Base-by-base conservation (phyloP, 2,888 invertebrate species). In the Autographa gamma region DNA sequence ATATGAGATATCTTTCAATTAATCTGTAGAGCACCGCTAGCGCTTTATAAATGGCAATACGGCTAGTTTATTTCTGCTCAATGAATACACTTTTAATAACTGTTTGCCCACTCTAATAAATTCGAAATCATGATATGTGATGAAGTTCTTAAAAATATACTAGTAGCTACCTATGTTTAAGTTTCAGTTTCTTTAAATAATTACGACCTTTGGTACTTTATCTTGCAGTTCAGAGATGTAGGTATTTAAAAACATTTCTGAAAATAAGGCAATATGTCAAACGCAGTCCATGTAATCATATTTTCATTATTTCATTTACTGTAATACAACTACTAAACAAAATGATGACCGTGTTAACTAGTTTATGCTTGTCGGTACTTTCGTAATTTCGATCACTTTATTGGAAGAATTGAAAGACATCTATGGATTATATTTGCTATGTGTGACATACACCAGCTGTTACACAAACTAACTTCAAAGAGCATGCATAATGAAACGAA, bases 401-500 rank as follows among this genome's bases (percentile, higher is more conserved):
- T 48, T n/a, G n/a, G 48, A 6, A 48, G n/a, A n/a, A 48, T n/a
- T 43, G 5, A 48, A 48, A n/a, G 13, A 0, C 48, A 8, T n/a
- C 1, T 48, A n/a, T n/a, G 5, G 16, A n/a, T 48, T 48, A 48
- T 48, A 48, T n/a, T 48, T 48, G 38, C 38, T 38, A 38, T 38
- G 48, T 48, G 48, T 48, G 48, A 48, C 48, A n/a, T n/a, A 48
- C 16, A 48, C n/a, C 48, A 48, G 16, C 48, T 48, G 48, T 48
- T 48, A 16, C 48, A 48, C 48, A n/a, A 48, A 48, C 38, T 6
- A 48, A 48, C 48, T 48, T 48, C 48, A 48, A 48, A n/a, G n/a
- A 48, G n/a, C n/a, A 48, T 48, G n/a, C 48, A 48, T 48, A 48
- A 48, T 48, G 48, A 48, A 48, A 48, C 48, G 48, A n/a, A 48